Percentiles rank a stretch among this genome's conserved stretches.
Conservation (phyloP, 2,113 vertebrate species). For the Tonatia bakeri region DNA sequence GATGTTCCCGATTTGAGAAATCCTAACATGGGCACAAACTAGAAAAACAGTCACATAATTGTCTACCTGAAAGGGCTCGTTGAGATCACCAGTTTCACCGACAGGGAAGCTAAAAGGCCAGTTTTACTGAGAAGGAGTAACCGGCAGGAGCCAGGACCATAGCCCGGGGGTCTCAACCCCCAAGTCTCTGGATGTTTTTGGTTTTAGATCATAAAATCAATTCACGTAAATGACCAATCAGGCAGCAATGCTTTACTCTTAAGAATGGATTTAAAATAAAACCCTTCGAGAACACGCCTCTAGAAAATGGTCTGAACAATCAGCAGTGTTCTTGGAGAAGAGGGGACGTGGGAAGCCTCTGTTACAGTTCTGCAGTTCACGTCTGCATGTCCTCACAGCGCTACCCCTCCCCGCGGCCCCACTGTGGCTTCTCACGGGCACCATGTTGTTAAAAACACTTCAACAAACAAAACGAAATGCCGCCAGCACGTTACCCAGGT, state of each 20-base stretch:
- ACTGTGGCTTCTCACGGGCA: accelerated
- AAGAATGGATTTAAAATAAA: not conserved
- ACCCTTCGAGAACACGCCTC: not conserved
- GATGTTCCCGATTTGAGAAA: not conserved
- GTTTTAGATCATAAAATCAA: not conserved
- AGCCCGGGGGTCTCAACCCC: not conserved
- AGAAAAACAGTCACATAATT: not conserved
- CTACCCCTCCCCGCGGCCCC: not conserved
- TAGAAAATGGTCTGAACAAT: constrained; percentile 1
- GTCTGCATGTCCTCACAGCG: not conserved
- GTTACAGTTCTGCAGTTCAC: not conserved
- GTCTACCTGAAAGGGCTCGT: not conserved
- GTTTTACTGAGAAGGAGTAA: not conserved
- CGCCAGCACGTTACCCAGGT: constrained; percentile 82
- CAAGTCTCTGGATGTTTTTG: not conserved
- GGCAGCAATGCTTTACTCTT: not conserved
- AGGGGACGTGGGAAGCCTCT: not conserved
- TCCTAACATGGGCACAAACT: not conserved
- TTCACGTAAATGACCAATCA: not conserved
- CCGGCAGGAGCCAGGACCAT: not conserved
- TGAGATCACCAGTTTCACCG: not conserved
- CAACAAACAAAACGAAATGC: not conserved
- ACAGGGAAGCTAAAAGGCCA: not conserved
- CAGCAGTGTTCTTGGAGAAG: not conserved
- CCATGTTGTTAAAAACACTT: not conserved